Evolutionary conservation across 2,797 vertebrate genomes (phyloP), one percentile per base, ranked within the genome.

Genomic region (Notamacropus eugenii): DNA sequence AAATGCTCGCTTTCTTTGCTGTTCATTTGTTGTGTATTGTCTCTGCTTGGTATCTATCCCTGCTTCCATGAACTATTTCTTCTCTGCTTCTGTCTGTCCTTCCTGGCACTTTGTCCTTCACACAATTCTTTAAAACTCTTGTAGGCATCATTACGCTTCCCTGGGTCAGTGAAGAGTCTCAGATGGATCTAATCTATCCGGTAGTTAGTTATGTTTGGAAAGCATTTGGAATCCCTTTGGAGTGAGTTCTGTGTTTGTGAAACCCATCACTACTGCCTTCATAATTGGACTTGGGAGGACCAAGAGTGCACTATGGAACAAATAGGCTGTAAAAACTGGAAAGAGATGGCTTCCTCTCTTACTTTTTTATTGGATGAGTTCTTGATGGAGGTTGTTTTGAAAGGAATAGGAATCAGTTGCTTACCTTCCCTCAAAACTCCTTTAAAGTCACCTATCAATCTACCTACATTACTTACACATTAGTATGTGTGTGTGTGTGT

Each of bases 91-190:
- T 27, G 40, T 50, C 9, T 50, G 22, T 31, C 52, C 40, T 91
- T 34, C 28, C 29, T 91, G 95, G 29, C 28, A 96, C 62, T 62
- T 0, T 14, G 91, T 93, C 29, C 50, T 91, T 92, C 55, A 28
- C 5, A 28, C 19, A 24, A 52, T 90, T 56, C 57, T 95, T 54
- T 95, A 93, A 93, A 10, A 0, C 10, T 92, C 55, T 94, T 96
- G 55, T 55, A 46, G 29, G 24, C 22, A 56, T 92, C 62, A 95
- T 57, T 54, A 40, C 31, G 91, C 93, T 92, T 95, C 31, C 59
- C 93, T 93, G 96, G 90, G 87, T 94, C 56, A 94, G 91, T 93
- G 94, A 97, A 50, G 90, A 90, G 91, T 96, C 90, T 40, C n/a
- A 52, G 74, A 91, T 55, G 92, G n/a, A 22, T 34, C 52, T 82